Evolutionary conservation across 2,797 vertebrate genomes (phyloP), one percentile per base, ranked within the genome.

Genomic region (Notoglanidium macrostoma): DNA sequence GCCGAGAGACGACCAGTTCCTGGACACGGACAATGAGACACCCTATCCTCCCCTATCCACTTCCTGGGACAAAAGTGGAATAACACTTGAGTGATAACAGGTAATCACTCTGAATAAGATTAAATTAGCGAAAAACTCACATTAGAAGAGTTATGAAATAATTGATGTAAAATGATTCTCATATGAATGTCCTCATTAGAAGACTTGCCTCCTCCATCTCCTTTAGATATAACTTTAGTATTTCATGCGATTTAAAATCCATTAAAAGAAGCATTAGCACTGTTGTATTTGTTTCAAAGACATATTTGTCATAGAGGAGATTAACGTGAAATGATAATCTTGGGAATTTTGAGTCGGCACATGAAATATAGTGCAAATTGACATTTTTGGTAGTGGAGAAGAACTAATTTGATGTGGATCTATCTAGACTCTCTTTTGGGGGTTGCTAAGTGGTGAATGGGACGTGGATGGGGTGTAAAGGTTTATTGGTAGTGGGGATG

Each of bases 251-350:
- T 77, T 78, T 55, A 78, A 78, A 78, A 78, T 84, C 68, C 90
- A 90, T 85, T 86, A 10, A 5, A 90, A 85, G 85, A 14, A 76
- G 26, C 26, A 76, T 76, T 54, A 54, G 73, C 49, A 29, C 15
- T 78, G n/a, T 77, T 77, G 40, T 73, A 46, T 74, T 49, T 78
- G 51, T 55, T 78, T 32, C 51, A 55, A 21, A 21, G 91, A 88
- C 87, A 92, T 88, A 94, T 94, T 93, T 94, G 90, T 93, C 93
- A 89, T 90, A 84, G 74, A 77, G 65, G 83, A 78, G 80, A 86
- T 93, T 93, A 92, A 92, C 92, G 92, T 63, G 65, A 80, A 87
- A 94, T 93, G 90, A 91, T 87, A 54, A 91, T 87, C 90, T 87
- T 59, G 88, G 88, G 91, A 92, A 88, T 80, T 87, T 90, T 85